These are phyloP conservation scores for Tetragnatha versicolor DNA, from an alignment of 1,140 invertebrate species.

Conservation along the genomic window DNA sequence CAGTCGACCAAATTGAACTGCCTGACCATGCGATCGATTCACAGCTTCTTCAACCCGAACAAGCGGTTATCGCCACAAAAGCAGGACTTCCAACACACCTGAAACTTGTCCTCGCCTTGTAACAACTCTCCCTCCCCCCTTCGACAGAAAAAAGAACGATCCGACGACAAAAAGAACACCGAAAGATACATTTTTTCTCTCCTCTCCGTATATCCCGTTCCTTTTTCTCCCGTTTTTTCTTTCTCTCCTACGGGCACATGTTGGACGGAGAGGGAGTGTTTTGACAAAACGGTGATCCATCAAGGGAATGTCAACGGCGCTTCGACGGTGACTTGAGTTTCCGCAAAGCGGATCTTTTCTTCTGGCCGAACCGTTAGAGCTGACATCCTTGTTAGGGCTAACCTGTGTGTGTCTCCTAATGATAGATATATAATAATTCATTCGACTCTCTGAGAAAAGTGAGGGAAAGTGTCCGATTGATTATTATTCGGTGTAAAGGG, in stretches of 20 bases:
- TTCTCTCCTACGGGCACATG: background rate
- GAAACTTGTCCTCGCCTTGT: conserved; percentile 17
- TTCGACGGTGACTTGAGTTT: background rate
- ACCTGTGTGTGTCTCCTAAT: too few species aligned
- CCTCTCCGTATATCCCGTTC: background rate
- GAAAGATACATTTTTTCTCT: conserved; percentile 33
- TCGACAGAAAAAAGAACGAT: background rate
- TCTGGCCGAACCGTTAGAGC: conserved; percentile 35
- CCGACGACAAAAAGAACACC: background rate
- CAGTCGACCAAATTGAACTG: too few species aligned
- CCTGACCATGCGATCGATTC: background rate
- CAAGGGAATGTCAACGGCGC: conserved; percentile 30
- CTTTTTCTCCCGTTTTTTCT: background rate
- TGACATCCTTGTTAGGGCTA: conserved; percentile 47
- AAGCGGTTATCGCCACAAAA: too few species aligned
- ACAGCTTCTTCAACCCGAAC: background rate
- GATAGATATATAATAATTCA: too few species aligned
- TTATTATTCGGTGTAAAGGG: too few species aligned
- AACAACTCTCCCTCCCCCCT: background rate
- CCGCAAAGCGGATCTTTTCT: conserved; percentile 7
- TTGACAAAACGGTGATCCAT: conserved; percentile 52
- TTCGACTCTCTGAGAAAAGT: background rate
- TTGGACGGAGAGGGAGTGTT: conserved; percentile 32
- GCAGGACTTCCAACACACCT: conserved; percentile 4
- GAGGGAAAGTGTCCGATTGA: background rate